Evolutionary conservation across 37 sponge, comb jelly and placozoan species (phyloP).

Genomic region (Agelas oroides): DNA sequence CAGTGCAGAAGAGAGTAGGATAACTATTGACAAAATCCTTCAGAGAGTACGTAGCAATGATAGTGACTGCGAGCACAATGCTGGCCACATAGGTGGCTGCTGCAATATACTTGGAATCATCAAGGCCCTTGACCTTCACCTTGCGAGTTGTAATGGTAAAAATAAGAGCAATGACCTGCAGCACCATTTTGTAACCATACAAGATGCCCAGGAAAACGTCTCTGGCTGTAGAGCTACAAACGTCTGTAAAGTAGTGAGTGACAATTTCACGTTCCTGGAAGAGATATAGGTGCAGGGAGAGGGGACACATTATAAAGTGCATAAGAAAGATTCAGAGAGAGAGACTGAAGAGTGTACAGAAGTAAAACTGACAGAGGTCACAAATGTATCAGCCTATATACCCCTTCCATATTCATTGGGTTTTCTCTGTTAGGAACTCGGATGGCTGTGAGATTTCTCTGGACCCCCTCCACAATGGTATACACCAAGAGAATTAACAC

Average conservation of each 20-base stretch:
- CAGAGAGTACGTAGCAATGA: not conserved
- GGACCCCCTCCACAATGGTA: not conserved
- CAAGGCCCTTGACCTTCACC: slow-evolving; percentile 42
- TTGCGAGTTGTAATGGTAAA: slow-evolving; percentile 33
- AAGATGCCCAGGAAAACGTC: slow-evolving; percentile 1
- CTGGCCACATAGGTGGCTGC: slow-evolving; percentile 16
- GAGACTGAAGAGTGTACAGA: too few relatives aligned
- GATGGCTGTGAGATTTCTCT: not conserved
- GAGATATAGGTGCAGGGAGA: too few relatives aligned
- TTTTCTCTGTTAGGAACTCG: not conserved
- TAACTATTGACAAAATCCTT: slow-evolving; percentile 5
- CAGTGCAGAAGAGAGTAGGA: not conserved
- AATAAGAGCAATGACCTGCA: slow-evolving; percentile 22
- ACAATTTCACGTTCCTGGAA: too few relatives aligned
- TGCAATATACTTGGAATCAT: slow-evolving; percentile 43
- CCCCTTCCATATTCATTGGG: not conserved
- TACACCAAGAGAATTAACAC: too few relatives aligned
- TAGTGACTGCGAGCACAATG: not conserved
- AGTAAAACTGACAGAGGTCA: too few relatives aligned
- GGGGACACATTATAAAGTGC: too few relatives aligned
- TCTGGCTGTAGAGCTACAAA: not conserved
- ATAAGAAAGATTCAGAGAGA: too few relatives aligned
- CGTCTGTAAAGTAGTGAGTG: not conserved
- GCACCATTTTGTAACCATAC: not conserved
- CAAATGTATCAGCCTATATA: not conserved